Conservation (phyloP, 2,888 invertebrate genomes). For the Hedya salicella region DNA sequence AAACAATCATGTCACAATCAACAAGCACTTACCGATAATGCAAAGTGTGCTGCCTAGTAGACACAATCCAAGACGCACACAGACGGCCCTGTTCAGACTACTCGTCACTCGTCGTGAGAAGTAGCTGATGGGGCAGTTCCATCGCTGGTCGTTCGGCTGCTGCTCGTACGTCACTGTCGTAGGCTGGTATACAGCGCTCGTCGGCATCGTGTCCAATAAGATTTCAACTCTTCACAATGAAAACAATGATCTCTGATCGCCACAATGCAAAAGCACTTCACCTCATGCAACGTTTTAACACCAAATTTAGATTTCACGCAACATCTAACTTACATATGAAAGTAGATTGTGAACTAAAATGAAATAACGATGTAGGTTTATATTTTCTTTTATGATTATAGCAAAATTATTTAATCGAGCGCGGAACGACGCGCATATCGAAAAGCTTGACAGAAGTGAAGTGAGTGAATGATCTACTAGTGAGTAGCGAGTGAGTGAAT, state of each 20-base stretch:
- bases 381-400: conserved; percentile 26
- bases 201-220: conserved; percentile 83
- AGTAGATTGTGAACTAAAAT: conserved; percentile 11
- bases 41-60: conserved; percentile 74
- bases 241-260: conserved; percentile 40
- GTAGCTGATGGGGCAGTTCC: conserved; percentile 85
- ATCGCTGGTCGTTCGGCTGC: conserved; percentile 83
- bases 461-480: conserved; percentile 30
- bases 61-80: conserved; percentile 74
- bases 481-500: background rate
- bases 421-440: conserved; percentile 37
- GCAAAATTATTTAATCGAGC: conserved; percentile 34
- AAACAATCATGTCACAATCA: background rate
- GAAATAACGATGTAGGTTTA: conserved; percentile 1
- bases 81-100: conserved; percentile 75
- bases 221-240: conserved; percentile 45
- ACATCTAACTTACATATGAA: conserved; percentile 10
- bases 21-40: conserved; percentile 71
- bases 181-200: conserved; percentile 91
- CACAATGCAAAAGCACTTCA: conserved; percentile 39
- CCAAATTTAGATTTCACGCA: conserved; percentile 6
- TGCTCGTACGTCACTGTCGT: conserved; percentile 91
- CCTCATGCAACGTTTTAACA: conserved; percentile 23
- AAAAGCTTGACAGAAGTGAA: conserved; percentile 38
- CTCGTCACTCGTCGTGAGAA: conserved; percentile 81